Conservation (phyloP, 1,140 invertebrate species). For the Pseudoatta argentina region DNA sequence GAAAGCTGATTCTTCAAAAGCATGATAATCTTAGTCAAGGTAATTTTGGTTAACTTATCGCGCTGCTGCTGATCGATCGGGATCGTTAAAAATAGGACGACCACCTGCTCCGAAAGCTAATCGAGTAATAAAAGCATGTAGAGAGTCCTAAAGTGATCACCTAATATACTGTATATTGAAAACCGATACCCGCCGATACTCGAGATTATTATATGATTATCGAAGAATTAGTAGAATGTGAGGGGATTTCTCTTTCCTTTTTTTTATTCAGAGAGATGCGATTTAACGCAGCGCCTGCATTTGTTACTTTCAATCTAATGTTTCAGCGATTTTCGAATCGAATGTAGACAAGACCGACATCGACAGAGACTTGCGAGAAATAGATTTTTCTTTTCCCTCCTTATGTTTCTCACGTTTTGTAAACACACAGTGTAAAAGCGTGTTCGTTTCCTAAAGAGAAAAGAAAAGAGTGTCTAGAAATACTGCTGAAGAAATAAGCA, state of each 20-base stretch:
- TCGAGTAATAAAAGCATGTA: constrained; percentile 28
- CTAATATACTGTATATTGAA: constrained; percentile 32
- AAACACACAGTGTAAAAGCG: neutral
- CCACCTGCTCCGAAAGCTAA: constrained; percentile 29
- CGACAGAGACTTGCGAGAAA: neutral
- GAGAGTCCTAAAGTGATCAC: constrained; percentile 25
- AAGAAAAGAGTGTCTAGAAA: neutral
- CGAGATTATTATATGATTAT: constrained; percentile 3
- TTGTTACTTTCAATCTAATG: neutral
- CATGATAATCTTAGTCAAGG: neutral
- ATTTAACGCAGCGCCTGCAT: constrained; percentile 15
- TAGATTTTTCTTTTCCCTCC: neutral
- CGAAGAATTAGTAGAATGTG: constrained; percentile 7
- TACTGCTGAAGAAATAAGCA: neutral
- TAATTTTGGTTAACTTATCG: constrained; percentile 38
- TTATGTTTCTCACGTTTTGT: neutral
- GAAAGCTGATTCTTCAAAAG: constrained; percentile 13
- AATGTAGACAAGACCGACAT: neutral
- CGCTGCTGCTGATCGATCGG: neutral
- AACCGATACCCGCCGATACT: constrained; percentile 6
- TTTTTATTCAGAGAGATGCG: neutral
- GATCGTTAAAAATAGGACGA: constrained; percentile 33
- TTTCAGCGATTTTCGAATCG: neutral
- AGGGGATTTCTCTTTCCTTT: neutral
- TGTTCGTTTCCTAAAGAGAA: neutral